Evolutionary conservation across 1,140 invertebrate genomes (phyloP).

Genomic region (Neodiprion pinetum): DNA sequence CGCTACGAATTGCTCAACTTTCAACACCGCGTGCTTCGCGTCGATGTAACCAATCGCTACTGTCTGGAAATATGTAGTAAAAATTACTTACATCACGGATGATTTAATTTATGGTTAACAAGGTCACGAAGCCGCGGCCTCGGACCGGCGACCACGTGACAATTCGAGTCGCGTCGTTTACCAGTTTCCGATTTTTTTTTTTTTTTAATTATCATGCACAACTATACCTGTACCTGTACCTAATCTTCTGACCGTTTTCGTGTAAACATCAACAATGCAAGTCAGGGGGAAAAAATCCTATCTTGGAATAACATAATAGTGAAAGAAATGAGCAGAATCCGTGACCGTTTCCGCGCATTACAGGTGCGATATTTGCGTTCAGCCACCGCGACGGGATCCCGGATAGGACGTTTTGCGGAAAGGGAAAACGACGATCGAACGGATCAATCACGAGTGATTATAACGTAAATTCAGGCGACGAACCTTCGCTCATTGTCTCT

Average conservation of each 20-base stretch:
- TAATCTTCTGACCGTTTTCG: neutral
- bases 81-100: too few relatives aligned
- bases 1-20: too few relatives aligned
- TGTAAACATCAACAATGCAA: neutral
- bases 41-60: too few relatives aligned
- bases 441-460: neutral
- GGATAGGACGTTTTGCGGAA: too few relatives aligned
- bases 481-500: too few relatives aligned
- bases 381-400: neutral
- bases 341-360: neutral
- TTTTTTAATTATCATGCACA: neutral
- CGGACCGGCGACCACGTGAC: too few relatives aligned
- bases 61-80: too few relatives aligned
- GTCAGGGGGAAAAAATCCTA: neutral
- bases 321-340: neutral
- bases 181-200: neutral
- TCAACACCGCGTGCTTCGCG: too few relatives aligned
- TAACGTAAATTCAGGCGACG: too few relatives aligned
- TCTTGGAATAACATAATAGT: neutral
- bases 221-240: neutral
- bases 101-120: too few relatives aligned
- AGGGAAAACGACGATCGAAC: neutral
- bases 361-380: neutral
- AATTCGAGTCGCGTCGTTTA: too few relatives aligned
- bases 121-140: too few relatives aligned